Conservation (phyloP, 2,888 invertebrate species). For the Cantharis flavilabris region DNA sequence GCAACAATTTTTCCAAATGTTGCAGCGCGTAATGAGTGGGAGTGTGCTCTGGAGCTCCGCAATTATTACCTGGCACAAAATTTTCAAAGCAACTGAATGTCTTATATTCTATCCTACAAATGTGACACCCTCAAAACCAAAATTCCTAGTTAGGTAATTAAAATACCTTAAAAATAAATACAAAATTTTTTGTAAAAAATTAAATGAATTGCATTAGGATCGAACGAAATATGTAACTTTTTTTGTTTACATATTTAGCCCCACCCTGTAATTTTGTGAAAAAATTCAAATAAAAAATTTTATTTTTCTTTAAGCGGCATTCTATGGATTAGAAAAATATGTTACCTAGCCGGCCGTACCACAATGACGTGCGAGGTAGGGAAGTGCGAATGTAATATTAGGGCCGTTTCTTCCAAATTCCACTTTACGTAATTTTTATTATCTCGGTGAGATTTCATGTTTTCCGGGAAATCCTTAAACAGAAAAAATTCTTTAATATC, state of each 20-base stretch:
- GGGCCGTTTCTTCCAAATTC: slow-evolving; percentile 80
- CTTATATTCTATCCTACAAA: slow-evolving; percentile 74
- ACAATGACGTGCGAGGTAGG: slow-evolving; percentile 73
- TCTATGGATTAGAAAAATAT: background rate
- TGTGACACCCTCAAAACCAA: background rate
- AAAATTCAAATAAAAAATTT: background rate
- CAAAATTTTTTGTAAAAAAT: background rate
- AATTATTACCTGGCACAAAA: slow-evolving; percentile 80
- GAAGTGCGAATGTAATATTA: slow-evolving; percentile 70
- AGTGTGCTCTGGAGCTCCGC: slow-evolving; percentile 82
- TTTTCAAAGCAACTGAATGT: slow-evolving; percentile 89
- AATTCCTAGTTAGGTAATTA: slow-evolving; percentile 5
- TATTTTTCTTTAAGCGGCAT: background rate
- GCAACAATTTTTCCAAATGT: slow-evolving; percentile 71
- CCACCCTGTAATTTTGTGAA: background rate
- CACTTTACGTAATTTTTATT: slow-evolving; percentile 77
- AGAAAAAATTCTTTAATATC: background rate
- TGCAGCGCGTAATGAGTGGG: slow-evolving; percentile 72
- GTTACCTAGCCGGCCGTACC: slow-evolving; percentile 68
- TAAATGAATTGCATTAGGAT: background rate
- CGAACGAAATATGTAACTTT: background rate
- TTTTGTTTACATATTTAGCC: background rate
- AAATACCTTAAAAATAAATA: slow-evolving; percentile 12
- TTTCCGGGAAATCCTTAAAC: slow-evolving; percentile 79
- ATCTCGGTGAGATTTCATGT: slow-evolving; percentile 72